phyloP scores from a whole-genome alignment of 2,888 invertebrate genomes.

The Troglohyphantes excavatus region DNA sequence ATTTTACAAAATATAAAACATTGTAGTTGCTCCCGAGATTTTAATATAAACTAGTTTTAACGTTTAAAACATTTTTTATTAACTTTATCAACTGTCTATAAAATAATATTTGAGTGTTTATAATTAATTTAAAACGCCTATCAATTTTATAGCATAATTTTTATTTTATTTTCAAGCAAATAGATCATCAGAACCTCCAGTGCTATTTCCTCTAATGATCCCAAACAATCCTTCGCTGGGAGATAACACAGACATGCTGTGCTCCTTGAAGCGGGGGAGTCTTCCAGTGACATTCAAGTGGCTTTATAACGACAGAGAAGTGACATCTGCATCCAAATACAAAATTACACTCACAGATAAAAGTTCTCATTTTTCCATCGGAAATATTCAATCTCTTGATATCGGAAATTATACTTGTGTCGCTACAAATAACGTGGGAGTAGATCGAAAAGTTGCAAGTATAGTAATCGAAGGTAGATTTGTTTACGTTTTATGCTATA shows the following conservation, averaged over 20 bases:
- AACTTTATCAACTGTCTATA: too few relatives aligned
- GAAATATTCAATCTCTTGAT: constrained; percentile 42
- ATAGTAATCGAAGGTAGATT: constrained; percentile 70
- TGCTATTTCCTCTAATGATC: constrained; percentile 41
- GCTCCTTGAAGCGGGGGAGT: constrained; percentile 60
- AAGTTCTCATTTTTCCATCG: constrained; percentile 48
- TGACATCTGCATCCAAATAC: constrained; percentile 5
- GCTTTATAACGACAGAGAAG: constrained; percentile 45
- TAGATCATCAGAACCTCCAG: neutral
- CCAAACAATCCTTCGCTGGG: constrained; percentile 59
- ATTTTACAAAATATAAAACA: too few relatives aligned
- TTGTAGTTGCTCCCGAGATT: too few relatives aligned
- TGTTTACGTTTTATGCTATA: too few relatives aligned
- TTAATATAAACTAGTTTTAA: too few relatives aligned
- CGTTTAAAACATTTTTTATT: too few relatives aligned
- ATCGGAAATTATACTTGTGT: constrained; percentile 76
- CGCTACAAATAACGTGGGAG: constrained; percentile 47
- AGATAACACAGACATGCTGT: constrained; percentile 57
- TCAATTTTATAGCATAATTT: too few relatives aligned
- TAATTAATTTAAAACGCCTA: too few relatives aligned
- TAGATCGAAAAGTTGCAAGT: constrained; percentile 18
- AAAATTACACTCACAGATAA: constrained; percentile 19
- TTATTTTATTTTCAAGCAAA: constrained; percentile 11
- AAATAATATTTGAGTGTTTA: too few relatives aligned
- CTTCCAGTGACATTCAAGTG: constrained; percentile 63